Conservation (phyloP, 37 sponge, comb jelly and placozoan species). For the Mnemiopsis leidyi region DNA sequence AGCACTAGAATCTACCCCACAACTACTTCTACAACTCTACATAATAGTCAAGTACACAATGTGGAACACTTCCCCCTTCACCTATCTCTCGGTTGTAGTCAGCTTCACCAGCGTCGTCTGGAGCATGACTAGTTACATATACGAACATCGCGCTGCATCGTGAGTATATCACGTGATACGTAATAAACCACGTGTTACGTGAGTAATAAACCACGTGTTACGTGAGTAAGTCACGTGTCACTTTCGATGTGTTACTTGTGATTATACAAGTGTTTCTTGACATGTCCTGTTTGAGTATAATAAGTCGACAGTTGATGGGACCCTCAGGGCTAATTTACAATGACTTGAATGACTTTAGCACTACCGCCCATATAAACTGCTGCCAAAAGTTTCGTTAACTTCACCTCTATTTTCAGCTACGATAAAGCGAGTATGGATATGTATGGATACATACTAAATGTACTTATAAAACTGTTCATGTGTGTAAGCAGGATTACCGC, state of each 20-base stretch:
- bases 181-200: not conserved
- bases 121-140: conserved; percentile 50
- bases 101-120: conserved; percentile 10
- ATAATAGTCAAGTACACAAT: not conserved
- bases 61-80: not conserved
- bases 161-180: not conserved
- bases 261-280: too few species aligned
- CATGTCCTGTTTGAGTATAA: too few species aligned
- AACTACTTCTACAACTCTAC: conserved; percentile 38
- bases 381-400: too few species aligned
- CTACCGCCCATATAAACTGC: too few species aligned
- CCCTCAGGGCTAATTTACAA: too few species aligned
- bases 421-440: conserved; percentile 10
- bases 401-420: not conserved
- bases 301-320: too few species aligned
- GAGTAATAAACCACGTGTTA: not conserved
- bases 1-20: conserved; percentile 12
- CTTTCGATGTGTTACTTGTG: not conserved
- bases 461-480: conserved; percentile 14
- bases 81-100: conserved; percentile 32
- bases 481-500: conserved; percentile 12
- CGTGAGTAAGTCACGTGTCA: not conserved
- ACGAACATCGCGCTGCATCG: conserved; percentile 43
- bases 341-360: too few species aligned
- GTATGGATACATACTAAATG: not conserved